Conservation (phyloP, 2,888 invertebrate genomes). For the Lepidonotus clava region DNA sequence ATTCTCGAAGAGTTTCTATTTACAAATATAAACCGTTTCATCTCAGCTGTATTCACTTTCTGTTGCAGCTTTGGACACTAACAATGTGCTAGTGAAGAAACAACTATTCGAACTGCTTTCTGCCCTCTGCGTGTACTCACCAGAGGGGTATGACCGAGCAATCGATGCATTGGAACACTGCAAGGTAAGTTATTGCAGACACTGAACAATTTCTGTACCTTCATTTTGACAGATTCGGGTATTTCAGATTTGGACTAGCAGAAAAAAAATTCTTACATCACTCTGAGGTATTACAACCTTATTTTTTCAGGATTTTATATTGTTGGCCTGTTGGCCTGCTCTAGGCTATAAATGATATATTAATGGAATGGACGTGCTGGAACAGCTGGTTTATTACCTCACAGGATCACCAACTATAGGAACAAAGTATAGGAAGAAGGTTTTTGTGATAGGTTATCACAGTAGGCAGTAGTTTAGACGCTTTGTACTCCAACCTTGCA, state of each 20-base stretch:
- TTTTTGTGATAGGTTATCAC: neutral
- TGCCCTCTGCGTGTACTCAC: constrained; percentile 95
- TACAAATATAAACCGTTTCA: neutral
- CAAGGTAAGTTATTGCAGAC: constrained; percentile 85
- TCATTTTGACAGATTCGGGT: too few species aligned
- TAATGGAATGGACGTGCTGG: too few species aligned
- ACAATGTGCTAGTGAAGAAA: constrained; percentile 94
- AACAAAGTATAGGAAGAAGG: too few species aligned
- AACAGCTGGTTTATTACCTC: too few species aligned
- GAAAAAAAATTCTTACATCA: too few species aligned
- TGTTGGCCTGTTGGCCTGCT: too few species aligned
- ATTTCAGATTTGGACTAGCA: too few species aligned
- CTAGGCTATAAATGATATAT: too few species aligned
- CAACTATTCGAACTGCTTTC: constrained; percentile 97
- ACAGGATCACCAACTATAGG: too few species aligned
- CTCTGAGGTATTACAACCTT: too few species aligned
- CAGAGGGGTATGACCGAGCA: constrained; percentile 83
- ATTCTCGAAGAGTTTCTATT: too few species aligned
- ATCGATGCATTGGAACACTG: constrained; percentile 93
- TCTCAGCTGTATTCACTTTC: neutral
- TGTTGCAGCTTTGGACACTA: constrained; percentile 90
- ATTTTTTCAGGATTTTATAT: too few species aligned
- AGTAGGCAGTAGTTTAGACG: constrained; percentile 2
- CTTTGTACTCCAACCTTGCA: neutral
- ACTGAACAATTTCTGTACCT: neutral